Evolutionary conservation across 2,113 vertebrate genomes (phyloP).

Genomic region (Cyanoramphus novaezelandiae): DNA sequence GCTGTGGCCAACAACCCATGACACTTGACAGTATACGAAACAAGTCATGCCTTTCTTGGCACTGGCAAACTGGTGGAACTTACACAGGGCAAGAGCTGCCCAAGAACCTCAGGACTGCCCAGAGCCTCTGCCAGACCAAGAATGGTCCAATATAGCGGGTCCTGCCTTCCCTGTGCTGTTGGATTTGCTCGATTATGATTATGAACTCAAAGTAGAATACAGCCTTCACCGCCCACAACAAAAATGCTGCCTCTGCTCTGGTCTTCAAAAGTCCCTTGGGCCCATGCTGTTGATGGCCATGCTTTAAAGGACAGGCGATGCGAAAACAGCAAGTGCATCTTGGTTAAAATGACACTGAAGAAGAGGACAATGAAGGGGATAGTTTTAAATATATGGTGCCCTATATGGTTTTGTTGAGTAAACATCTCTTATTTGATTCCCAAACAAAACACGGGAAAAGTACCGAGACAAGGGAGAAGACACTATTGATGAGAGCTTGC

Average conservation of each 20-base stretch:
- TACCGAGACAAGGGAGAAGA: neutral
- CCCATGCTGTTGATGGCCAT: neutral
- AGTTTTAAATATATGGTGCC: neutral
- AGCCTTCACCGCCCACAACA: neutral
- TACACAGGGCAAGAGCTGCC: neutral
- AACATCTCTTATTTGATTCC: neutral
- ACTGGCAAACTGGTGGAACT: neutral
- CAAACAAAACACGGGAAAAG: neutral
- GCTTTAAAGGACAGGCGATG: neutral
- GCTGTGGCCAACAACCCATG: accelerated
- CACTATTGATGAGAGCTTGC: neutral
- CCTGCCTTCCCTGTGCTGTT: neutral
- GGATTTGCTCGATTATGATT: accelerated
- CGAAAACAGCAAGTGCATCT: neutral
- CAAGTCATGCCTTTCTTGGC: neutral
- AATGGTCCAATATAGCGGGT: accelerated
- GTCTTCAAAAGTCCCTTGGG: neutral
- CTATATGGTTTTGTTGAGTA: neutral
- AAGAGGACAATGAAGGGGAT: neutral
- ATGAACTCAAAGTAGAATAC: neutral
- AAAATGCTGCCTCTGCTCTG: neutral
- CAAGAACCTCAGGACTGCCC: neutral
- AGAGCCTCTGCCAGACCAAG: neutral
- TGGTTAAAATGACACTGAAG: neutral
- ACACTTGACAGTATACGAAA: neutral